Evolutionary conservation across 1,140 invertebrate genomes (phyloP), one percentile per base, ranked within the genome.

Genomic region (Coenobita brevimanus): DNA sequence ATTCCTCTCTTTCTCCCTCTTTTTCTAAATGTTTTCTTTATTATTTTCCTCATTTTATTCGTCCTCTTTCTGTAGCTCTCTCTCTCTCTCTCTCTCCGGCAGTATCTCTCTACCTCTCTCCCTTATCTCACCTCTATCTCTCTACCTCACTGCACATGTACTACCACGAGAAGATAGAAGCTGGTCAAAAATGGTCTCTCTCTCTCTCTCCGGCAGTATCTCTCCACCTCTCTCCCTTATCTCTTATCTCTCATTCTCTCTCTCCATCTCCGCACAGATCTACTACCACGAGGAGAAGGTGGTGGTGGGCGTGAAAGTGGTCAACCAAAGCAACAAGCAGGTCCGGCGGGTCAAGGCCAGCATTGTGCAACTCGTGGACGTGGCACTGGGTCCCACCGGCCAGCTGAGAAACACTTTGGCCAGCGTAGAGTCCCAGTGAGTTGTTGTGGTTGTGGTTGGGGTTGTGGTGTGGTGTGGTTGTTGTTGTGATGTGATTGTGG

Each of bases 221-320:
- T n/a, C n/a, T n/a, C n/a, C n/a, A n/a, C n/a, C n/a, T n/a, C n/a
- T n/a, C 54, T 57, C 54, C 54, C 54, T 57, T n/a, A 57, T 57
- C n/a, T 57, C 54, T 57, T n/a, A 10, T 57, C n/a, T n/a, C 10
- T n/a, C 54, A 13, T 57, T 57, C 10, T 57, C 54, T 57, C n/a
- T n/a, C 54, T 67, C 64, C n/a, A 24, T 33, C 6, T 67, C 64
- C n/a, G n/a, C 64, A 4, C 64, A 89, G 88, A 82, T 89, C 46
- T 98, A 97, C 92, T 97, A 97, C 92, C 97, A 98, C 89, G 97
- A 96, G 21, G 97, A 98, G 92, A 97, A 97, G 92, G 94, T 97
- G 24, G 95, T 95, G 0, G 96, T 96, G 57, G 97, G 96, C 80
- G 94, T 99, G 54, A 96, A 96, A 89, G 94, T 98, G 67, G 96